phyloP scores from a whole-genome alignment of 2,113 vertebrate species.

The Peromyscus maniculatus region DNA sequence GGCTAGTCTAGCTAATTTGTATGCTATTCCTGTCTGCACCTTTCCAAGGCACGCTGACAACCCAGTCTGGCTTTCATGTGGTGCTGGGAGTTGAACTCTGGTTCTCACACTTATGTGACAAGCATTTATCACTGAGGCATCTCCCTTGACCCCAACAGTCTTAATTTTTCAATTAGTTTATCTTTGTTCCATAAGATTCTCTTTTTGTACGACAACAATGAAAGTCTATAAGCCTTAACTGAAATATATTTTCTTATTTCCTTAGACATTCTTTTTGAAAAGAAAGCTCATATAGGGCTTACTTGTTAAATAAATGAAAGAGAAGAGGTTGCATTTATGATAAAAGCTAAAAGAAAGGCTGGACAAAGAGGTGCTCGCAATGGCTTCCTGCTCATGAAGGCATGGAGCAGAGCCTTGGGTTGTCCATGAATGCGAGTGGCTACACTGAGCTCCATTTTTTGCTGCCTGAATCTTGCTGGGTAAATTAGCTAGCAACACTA shows the following conservation, averaged over 20 bases:
- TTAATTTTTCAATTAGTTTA: not conserved
- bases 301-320: conserved; percentile 21
- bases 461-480: not conserved
- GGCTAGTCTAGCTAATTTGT: not conserved
- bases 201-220: not conserved
- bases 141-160: too few species aligned
- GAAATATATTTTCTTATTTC: not conserved
- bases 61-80: not conserved
- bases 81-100: not conserved
- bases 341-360: not conserved
- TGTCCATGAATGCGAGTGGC: not conserved
- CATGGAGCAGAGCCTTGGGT: not conserved
- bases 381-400: not conserved
- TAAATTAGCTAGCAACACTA: not conserved
- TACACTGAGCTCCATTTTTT: not conserved
- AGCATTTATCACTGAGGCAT: not conserved
- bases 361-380: not conserved
- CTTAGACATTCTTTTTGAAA: not conserved
- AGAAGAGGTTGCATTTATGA: not conserved
- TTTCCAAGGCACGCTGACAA: not conserved
- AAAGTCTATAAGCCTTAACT: not conserved
- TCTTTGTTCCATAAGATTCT: not conserved
- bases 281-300: not conserved
- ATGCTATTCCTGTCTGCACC: too few species aligned
- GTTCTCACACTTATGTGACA: not conserved